Percentiles rank a stretch among this genome's conserved stretches.
Evolutionary conservation across 2,113 vertebrate genomes (phyloP).

Genomic region (Anhinga anhinga): DNA sequence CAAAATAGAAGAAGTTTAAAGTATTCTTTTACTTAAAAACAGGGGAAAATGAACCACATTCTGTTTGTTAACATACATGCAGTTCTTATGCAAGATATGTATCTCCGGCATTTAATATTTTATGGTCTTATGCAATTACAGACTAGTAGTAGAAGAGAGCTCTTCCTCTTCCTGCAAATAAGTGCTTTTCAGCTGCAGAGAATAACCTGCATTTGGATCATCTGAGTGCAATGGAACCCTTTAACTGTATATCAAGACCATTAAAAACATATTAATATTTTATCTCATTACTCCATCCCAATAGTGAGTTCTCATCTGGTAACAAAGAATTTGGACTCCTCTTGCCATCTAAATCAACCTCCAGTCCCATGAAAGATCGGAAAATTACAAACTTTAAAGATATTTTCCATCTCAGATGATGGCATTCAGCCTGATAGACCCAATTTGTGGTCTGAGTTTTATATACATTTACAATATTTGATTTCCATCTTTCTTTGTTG

Average conservation of each 20-base stretch:
- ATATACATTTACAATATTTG: not conserved
- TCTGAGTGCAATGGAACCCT: not conserved
- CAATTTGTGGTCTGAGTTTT: not conserved
- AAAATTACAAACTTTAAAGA: not conserved
- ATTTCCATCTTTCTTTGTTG: not conserved
- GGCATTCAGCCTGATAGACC: not conserved
- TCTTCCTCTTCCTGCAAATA: not conserved
- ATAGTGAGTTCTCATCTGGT: not conserved
- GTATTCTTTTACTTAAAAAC: not conserved
- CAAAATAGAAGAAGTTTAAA: not conserved
- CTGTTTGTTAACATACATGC: not conserved
- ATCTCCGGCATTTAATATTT: not conserved
- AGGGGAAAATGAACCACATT: not conserved
- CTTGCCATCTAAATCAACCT: not conserved
- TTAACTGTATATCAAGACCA: not conserved
- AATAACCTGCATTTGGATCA: not conserved
- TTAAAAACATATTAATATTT: constrained; percentile 32
- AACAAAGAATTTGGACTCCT: not conserved
- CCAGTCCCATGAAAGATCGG: not conserved
- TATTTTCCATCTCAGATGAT: not conserved
- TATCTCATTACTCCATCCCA: not conserved
- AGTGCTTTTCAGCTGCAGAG: constrained; percentile 1
- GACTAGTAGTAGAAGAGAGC: not conserved
- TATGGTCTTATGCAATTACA: not conserved
- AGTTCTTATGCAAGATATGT: not conserved